These are phyloP conservation scores for Phycodurus eques DNA, from an alignment of 2,113 vertebrate species.

Conservation along the genomic window DNA sequence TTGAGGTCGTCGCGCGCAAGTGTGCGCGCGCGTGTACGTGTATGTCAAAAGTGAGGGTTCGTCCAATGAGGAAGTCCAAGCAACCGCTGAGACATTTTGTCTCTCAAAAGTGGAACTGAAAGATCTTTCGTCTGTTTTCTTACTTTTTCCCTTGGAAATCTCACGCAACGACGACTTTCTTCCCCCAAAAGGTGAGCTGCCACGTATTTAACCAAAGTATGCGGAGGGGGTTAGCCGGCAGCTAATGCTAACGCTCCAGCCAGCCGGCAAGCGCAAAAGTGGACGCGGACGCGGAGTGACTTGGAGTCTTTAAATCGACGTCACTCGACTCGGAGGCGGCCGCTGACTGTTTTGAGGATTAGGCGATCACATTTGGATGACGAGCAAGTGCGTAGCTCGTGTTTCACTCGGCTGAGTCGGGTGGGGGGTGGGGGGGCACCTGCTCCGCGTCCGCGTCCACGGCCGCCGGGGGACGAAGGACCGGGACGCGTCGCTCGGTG, in stretches of 20 bases:
- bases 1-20: background rate
- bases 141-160: background rate
- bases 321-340: background rate
- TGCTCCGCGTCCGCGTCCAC: background rate
- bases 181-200: too few species aligned
- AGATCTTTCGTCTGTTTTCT: background rate
- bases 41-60: background rate
- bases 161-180: background rate
- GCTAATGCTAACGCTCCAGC: background rate
- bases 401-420: background rate
- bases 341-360: background rate
- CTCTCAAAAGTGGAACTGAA: background rate
- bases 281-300: background rate
- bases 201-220: too few species aligned
- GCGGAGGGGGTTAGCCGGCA: background rate
- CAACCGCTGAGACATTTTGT: background rate
- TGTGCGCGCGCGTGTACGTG: background rate
- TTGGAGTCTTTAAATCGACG: slow-evolving; percentile 6
- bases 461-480: background rate
- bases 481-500: slow-evolving; percentile 1
- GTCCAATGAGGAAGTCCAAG: background rate
- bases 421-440: background rate
- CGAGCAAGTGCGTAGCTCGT: background rate
- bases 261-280: background rate
- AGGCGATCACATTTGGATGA: background rate